These are phyloP conservation scores for Drymodes brunneopygia DNA, from an alignment of 2,113 vertebrate species.

Conservation along the genomic window DNA sequence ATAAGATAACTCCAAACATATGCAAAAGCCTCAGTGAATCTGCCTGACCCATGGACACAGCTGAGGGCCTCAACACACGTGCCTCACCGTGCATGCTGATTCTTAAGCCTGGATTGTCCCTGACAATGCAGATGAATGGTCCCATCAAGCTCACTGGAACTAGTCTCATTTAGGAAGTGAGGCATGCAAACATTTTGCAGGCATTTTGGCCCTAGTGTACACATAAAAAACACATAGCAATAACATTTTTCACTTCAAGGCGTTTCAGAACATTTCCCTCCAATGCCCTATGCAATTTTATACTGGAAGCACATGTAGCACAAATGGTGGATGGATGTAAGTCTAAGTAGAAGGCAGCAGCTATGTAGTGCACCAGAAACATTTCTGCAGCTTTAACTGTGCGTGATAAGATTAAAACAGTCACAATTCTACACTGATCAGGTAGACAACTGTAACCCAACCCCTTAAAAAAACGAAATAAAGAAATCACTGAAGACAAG, in stretches of 20 bases:
- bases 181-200: background rate
- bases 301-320: fast-evolving
- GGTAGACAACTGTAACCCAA: background rate
- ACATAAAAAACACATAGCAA: background rate
- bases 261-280: background rate
- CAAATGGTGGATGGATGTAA: fast-evolving
- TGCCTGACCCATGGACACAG: background rate
- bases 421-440: background rate
- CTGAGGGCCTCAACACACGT: fast-evolving
- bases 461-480: background rate
- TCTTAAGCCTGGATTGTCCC: background rate
- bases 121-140: background rate
- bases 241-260: background rate
- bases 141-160: background rate
- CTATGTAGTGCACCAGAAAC: fast-evolving
- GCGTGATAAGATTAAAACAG: background rate
- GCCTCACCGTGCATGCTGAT: background rate
- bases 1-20: background rate
- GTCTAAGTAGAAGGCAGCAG: background rate
- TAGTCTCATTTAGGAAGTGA: background rate
- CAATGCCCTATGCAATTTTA: background rate
- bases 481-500: background rate
- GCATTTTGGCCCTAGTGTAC: background rate
- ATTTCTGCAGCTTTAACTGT: background rate
- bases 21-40: background rate